Base-by-base conservation (phyloP, 2,113 vertebrate species). In the Conger conger region DNA sequence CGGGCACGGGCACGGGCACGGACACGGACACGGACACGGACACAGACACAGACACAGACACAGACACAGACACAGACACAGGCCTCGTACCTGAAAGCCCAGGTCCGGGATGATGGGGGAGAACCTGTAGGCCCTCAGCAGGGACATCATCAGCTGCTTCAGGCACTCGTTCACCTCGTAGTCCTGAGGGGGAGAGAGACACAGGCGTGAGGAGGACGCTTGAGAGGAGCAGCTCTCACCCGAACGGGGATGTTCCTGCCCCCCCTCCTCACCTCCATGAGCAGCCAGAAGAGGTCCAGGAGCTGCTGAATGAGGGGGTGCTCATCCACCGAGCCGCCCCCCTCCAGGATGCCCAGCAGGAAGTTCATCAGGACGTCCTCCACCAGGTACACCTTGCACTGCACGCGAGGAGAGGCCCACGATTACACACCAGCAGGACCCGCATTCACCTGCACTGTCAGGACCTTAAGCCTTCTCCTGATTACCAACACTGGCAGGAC, bases 61-160 rank as follows among this genome's bases (percentile, higher is more conserved):
- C n/a, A n/a, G n/a, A n/a, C n/a, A n/a, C n/a, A n/a, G n/a, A 9
- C n/a, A 78, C 79, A 9, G 1, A 42, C 16, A 4, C 42, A 33
- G 40, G 18, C 90, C 80, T 81, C 79, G 89, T 84, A 99, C 98
- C 95, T 99, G 98, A 88, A 99, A 96, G 84, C 97, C 96, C 76
- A 99, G 91, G 92, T 99, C 98, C 60, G 98, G 98, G 88, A 99
- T 97, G 87, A 99, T 99, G 78, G 98, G 98, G 0, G 98, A 99
- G 92, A 99, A 99, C 27, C 98, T 96, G 89, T 99, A 99, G 0
- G 98, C 97, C 53, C 98, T 95, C 81, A 99, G 94, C 77, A 99
- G 92, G 1, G 98, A 98, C 98, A 99, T 99, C 97, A 99, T 96
- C 88, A 99, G 90, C 92, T 99, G 98, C 91, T 98, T 99, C 90